A percentile compares a stretch with the other conserved stretches of the same genome.
Conservation (phyloP, 2,888 invertebrate species). For the Ditula angustiorana region DNA sequence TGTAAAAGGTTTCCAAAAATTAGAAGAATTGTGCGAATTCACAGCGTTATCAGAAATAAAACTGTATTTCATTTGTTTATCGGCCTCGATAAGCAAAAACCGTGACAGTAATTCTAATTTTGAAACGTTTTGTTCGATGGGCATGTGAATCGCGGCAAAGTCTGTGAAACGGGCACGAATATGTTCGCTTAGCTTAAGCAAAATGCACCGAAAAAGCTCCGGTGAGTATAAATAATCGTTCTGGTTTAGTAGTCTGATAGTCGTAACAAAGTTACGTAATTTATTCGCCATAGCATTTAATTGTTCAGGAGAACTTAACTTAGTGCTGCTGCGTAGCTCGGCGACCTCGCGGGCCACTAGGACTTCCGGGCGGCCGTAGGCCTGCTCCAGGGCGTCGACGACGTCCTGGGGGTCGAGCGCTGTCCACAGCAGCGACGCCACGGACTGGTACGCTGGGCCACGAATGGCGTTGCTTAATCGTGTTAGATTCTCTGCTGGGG, state of each 20-base stretch:
- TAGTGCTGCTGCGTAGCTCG: too few species aligned
- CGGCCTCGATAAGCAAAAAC: too few species aligned
- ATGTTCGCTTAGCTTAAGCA: neutral
- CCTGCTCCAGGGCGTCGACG: too few species aligned
- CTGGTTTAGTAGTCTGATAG: too few species aligned
- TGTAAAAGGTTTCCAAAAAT: neutral
- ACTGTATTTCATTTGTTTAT: neutral
- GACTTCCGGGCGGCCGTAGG: too few species aligned
- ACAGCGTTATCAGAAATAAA: neutral
- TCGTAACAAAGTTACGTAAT: neutral
- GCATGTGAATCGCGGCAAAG: neutral
- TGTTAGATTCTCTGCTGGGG: constrained; percentile 13
- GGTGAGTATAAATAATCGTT: too few species aligned
- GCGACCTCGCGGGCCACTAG: too few species aligned
- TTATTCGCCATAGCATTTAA: too few species aligned
- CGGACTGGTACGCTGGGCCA: constrained; percentile 9
- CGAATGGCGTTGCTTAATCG: neutral
- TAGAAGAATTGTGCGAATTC: neutral
- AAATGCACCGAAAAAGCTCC: too few species aligned
- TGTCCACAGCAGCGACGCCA: constrained; percentile 7
- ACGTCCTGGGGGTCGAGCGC: neutral
- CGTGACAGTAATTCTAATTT: neutral
- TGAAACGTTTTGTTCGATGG: too few species aligned
- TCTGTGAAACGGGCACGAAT: neutral
- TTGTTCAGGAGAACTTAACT: too few species aligned